phyloP scores from a whole-genome alignment of 1,140 invertebrate species.

The Lysiphlebus fabarum region DNA sequence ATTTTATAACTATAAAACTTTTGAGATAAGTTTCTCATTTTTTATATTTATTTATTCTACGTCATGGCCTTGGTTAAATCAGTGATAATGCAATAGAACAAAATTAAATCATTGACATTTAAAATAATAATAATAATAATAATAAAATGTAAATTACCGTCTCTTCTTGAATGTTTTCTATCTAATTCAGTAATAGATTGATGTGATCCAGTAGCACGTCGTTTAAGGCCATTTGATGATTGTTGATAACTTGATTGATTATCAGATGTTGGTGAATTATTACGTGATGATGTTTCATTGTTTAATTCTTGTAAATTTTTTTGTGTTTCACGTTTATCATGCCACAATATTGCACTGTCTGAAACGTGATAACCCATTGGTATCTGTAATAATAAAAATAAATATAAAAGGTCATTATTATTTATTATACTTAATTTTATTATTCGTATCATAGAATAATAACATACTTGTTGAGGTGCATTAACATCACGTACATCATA shows the following conservation, averaged over 20 bases:
- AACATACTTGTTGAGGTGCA: constrained; percentile 44
- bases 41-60: not conserved
- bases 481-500: constrained; percentile 39
- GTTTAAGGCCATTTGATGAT: constrained; percentile 33
- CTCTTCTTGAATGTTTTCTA: constrained; percentile 42
- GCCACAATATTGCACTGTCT: constrained; percentile 43
- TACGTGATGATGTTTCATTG: constrained; percentile 34
- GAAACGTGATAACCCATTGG: constrained; percentile 41
- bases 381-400: constrained; percentile 30
- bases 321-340: constrained; percentile 40
- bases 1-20: not conserved
- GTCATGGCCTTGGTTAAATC: not conserved
- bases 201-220: constrained; percentile 38
- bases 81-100: not conserved
- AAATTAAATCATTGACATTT: no score
- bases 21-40: not conserved
- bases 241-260: constrained; percentile 31
- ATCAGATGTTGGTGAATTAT: constrained; percentile 29
- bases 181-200: constrained; percentile 42
- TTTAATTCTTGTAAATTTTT: constrained; percentile 29
- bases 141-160: constrained; percentile 31
- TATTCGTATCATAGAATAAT: not conserved
- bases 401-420: constrained; percentile 1
- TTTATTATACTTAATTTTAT: not conserved
- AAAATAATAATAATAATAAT: no score